These are phyloP conservation scores for Campoplex capitator DNA, from an alignment of 2,888 invertebrate species.

Conservation along the genomic window DNA sequence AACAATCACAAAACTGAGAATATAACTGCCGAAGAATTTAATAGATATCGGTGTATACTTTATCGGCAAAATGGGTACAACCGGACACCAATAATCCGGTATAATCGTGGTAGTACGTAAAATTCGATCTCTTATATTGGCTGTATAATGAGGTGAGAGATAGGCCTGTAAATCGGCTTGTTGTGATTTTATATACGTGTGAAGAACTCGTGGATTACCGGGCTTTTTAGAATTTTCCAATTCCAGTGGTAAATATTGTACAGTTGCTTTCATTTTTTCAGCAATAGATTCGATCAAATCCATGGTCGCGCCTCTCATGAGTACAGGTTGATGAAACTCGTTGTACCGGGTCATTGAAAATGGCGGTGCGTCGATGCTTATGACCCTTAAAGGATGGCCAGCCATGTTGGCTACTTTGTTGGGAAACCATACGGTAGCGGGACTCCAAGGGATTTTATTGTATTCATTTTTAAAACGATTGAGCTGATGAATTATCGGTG, in stretches of 20 bases:
- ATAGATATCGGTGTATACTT: not conserved
- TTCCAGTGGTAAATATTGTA: conserved; percentile 34
- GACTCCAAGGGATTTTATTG: conserved; percentile 29
- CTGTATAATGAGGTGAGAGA: conserved; percentile 40
- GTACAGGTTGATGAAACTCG: not conserved
- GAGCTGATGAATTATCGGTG: conserved; percentile 62
- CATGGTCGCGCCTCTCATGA: conserved; percentile 42
- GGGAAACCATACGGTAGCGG: conserved; percentile 66
- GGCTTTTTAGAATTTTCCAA: fast-evolving
- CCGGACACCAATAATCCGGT: conserved; percentile 55
- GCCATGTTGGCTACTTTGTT: conserved; percentile 70
- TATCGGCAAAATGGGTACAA: conserved; percentile 59
- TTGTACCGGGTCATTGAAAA: conserved; percentile 36
- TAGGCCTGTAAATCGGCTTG: conserved; percentile 56
- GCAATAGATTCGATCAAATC: conserved; percentile 32
- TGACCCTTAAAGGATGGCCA: conserved; percentile 65
- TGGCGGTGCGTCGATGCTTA: conserved; percentile 31
- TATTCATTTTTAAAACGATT: conserved; percentile 65
- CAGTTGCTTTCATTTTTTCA: conserved; percentile 67
- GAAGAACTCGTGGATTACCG: not conserved
- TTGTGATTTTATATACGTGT: conserved; percentile 10
- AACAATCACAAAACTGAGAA: conserved; percentile 48
- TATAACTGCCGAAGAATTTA: not conserved
- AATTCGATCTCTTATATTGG: conserved; percentile 9
- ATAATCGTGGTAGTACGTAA: conserved; percentile 41